Evolutionary conservation across 2,113 vertebrate genomes (phyloP).

Genomic region (Thalassoma bifasciatum): DNA sequence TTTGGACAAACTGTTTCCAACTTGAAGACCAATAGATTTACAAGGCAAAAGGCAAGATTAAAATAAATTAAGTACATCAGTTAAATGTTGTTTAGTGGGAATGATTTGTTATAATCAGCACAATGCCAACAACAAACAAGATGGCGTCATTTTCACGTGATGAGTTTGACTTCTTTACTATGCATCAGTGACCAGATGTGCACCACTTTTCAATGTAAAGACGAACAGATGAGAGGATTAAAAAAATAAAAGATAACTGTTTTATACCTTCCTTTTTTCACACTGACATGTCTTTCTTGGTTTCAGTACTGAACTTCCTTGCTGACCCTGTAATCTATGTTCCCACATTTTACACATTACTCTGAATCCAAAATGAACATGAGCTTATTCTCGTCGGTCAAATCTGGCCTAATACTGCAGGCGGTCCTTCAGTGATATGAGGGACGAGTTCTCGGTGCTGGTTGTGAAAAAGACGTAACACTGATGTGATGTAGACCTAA

Average conservation of each 20-base stretch:
- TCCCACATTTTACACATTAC: conserved; percentile 13
- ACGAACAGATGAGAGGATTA: not conserved
- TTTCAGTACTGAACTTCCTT: conserved; percentile 21
- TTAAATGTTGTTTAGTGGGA: conserved; percentile 50
- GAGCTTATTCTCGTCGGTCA: not conserved
- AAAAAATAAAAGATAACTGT: not conserved
- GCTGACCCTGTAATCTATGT: not conserved
- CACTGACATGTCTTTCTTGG: not conserved
- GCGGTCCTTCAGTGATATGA: conserved; percentile 10
- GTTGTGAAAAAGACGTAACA: conserved; percentile 12
- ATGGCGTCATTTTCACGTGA: not conserved
- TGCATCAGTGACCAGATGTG: conserved; percentile 28
- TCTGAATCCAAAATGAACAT: no score
- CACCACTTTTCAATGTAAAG: conserved; percentile 2
- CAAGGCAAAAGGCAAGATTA: conserved; percentile 58
- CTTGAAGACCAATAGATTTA: conserved; percentile 58
- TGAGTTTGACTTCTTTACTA: conserved; percentile 18
- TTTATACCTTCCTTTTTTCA: not conserved
- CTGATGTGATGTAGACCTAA: not conserved
- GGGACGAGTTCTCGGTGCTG: not conserved
- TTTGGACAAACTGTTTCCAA: conserved; percentile 48
- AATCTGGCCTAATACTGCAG: conserved; percentile 12
- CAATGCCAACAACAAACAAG: conserved; percentile 33
- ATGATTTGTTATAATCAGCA: conserved; percentile 14
- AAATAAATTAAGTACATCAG: conserved; percentile 41